Conservation (phyloP, 2,113 vertebrate species). For the Thamnaconus septentrionalis region DNA sequence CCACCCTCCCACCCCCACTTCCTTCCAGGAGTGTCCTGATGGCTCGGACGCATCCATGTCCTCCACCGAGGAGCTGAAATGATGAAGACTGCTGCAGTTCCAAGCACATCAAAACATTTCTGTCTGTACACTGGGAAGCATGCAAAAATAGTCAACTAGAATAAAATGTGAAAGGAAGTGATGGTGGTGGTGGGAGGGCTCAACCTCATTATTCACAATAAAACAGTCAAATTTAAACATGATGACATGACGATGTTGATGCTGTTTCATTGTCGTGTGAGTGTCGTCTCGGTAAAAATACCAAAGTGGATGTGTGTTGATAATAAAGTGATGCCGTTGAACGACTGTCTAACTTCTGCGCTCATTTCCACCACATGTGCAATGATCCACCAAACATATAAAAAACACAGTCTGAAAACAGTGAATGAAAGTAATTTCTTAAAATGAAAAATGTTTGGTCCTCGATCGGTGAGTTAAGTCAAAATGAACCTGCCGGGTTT, state of each 20-base stretch:
- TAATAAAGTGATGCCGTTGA: slow-evolving; percentile 56
- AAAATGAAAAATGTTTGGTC: no score
- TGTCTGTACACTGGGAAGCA: slow-evolving; percentile 12
- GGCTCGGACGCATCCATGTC: slow-evolving; percentile 61
- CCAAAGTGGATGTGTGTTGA: slow-evolving; percentile 50
- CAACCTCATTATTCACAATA: no score
- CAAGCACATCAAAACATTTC: slow-evolving; percentile 2
- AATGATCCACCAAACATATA: no score
- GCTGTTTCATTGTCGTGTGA: slow-evolving; percentile 39
- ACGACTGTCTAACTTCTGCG: not conserved
- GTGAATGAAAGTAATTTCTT: no score
- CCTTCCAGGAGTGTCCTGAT: slow-evolving; percentile 71
- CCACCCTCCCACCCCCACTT: slow-evolving; percentile 2
- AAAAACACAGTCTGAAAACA: no score
- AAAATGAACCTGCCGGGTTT: no score
- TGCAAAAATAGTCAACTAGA: not conserved
- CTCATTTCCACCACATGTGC: not conserved
- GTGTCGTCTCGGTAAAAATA: slow-evolving; percentile 7
- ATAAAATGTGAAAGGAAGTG: not conserved
- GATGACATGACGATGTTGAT: slow-evolving; percentile 15
- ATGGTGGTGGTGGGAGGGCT: not conserved
- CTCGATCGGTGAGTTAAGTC: no score
- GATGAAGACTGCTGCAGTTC: slow-evolving; percentile 20
- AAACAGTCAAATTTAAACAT: no score
- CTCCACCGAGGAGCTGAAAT: slow-evolving; percentile 72